Evolutionary conservation across 2,797 vertebrate species (phyloP), one percentile per base, ranked within the genome.

Genomic region (Staurois parvus): DNA sequence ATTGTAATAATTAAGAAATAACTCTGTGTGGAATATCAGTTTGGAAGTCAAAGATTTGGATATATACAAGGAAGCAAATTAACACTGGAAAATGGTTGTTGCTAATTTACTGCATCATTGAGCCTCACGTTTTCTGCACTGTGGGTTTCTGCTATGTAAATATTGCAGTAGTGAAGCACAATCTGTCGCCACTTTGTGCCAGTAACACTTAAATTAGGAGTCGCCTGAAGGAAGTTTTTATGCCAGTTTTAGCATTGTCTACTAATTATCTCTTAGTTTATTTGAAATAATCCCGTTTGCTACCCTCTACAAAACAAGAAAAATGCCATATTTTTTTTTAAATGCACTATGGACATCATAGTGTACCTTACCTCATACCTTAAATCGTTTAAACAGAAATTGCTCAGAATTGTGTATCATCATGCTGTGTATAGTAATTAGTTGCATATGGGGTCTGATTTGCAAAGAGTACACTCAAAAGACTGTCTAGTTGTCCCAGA

Each of bases 61-160:
- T 89, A 91, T 92, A 88, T 92, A 88, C 90, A 90, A 88, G 92
- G 91, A 91, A 95, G 94, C 95, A 96, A 97, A 97, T 97, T 97
- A 97, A 96, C 94, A 94, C 94, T 93, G 93, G 95, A 96, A 96
- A 96, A 95, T 95, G 97, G 97, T 97, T 96, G 96, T 97, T 97
- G 95, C 96, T 98, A 98, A 99, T 99, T 99, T 98, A 97, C 96
- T 97, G 97, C 97, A 97, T 98, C 97, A 97, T 95, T 98, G 97
- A 97, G 95, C 95, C 95, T 95, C 96, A 94, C 94, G 96, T 97
- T 97, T 96, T 92, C 94, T 95, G 94, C 98, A 96, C 97, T 95
- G 96, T 97, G 96, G 97, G 97, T 95, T 96, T 95, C 96, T 96
- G 95, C 96, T 96, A 91, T 95, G 93, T 95, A 95, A 95, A 96